Evolutionary conservation across 2,113 vertebrate genomes (phyloP).

Genomic region (Ia io): DNA sequence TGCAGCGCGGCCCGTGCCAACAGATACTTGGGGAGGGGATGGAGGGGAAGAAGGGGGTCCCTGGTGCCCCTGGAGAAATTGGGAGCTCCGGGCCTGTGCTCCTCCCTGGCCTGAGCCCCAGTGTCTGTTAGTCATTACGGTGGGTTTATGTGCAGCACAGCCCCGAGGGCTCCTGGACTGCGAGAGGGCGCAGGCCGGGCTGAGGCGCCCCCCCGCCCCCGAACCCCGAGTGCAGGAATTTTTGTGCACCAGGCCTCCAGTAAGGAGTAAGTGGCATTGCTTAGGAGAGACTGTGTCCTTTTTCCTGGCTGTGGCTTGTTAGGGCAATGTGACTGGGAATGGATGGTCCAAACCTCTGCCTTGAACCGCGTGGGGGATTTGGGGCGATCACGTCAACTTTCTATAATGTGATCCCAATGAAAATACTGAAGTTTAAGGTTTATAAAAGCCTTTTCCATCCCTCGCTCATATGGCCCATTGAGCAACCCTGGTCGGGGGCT

Average conservation of each 20-base stretch:
- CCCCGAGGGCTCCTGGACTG: too few species aligned
- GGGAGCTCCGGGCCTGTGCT: rapidly evolving
- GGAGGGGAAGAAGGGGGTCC: not conserved
- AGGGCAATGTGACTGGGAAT: not conserved
- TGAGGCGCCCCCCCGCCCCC: too few species aligned
- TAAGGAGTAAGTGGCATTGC: not conserved
- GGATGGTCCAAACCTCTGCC: not conserved
- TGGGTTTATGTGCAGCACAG: not conserved
- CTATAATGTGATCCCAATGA: not conserved
- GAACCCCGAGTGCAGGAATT: too few species aligned
- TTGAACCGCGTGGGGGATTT: not conserved
- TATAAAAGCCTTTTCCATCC: not conserved
- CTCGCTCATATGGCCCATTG: not conserved
- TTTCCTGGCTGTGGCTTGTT: not conserved
- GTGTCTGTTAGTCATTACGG: not conserved
- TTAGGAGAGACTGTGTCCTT: not conserved
- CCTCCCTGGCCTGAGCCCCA: not conserved
- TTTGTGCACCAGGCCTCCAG: too few species aligned
- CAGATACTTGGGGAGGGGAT: not conserved
- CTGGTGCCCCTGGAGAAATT: rapidly evolving
- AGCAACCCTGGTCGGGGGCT: not conserved
- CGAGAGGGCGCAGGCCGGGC: too few species aligned
- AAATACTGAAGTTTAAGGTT: not conserved
- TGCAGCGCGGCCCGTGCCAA: rapidly evolving
- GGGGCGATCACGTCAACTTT: not conserved